Evolutionary conservation across 2,113 vertebrate genomes (phyloP).

Genomic region (Chloropsis cyanopogon): DNA sequence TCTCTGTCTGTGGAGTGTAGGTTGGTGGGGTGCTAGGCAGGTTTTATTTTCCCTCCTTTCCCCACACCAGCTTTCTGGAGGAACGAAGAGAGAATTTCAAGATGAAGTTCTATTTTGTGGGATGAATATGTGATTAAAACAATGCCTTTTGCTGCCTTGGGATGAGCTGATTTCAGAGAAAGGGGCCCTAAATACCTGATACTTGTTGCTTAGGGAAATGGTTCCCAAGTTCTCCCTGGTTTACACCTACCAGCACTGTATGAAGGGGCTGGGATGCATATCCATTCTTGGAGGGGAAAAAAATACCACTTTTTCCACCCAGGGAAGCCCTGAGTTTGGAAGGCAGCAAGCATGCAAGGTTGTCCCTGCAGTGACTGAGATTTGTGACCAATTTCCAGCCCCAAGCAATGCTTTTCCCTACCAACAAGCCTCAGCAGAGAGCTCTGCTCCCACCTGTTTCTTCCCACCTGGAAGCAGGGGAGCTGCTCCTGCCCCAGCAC

Average conservation of each 20-base stretch:
- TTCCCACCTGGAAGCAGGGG: neutral
- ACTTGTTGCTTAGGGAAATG: neutral
- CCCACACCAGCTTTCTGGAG: neutral
- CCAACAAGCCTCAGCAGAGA: neutral
- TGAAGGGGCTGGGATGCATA: rapidly evolving
- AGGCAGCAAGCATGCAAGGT: neutral
- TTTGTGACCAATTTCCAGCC: neutral
- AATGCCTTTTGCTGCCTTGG: neutral
- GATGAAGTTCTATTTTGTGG: neutral
- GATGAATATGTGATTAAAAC: neutral
- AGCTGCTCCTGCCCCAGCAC: neutral
- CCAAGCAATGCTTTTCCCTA: neutral
- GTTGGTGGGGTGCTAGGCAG: neutral
- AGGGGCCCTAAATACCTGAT: neutral
- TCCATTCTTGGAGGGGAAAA: neutral
- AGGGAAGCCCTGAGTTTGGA: neutral
- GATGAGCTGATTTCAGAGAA: neutral
- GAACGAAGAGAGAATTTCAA: neutral
- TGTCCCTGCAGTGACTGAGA: neutral
- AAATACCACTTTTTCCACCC: neutral
- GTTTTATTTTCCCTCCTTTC: neutral
- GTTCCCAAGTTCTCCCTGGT: neutral
- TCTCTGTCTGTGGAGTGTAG: neutral
- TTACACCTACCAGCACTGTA: neutral
- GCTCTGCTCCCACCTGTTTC: neutral